Evolutionary conservation across 2,797 vertebrate genomes (phyloP).

Genomic region (Pangasius mekongensis): DNA sequence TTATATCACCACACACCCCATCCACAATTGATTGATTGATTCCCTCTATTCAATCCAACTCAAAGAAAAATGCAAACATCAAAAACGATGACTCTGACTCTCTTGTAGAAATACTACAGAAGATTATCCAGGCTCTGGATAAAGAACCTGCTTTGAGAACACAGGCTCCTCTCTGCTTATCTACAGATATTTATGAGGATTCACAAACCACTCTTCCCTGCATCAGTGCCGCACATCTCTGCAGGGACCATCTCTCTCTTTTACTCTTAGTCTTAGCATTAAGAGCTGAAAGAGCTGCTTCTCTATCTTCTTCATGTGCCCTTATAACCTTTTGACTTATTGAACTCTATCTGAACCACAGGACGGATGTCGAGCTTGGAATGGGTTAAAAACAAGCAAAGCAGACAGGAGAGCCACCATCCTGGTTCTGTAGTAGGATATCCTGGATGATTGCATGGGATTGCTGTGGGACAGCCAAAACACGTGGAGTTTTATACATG

Average conservation of each 20-base stretch:
- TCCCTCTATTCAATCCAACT: neutral
- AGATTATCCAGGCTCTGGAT: slow-evolving; percentile 18
- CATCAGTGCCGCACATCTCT: slow-evolving; percentile 3
- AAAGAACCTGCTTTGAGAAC: slow-evolving; percentile 39
- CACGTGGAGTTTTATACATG: slow-evolving; percentile 36
- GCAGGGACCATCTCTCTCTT: slow-evolving; percentile 20
- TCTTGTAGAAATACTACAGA: neutral
- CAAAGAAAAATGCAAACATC: neutral
- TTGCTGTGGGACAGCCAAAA: slow-evolving; percentile 47
- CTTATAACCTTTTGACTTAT: slow-evolving; percentile 37
- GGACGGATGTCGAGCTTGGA: slow-evolving; percentile 52
- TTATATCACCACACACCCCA: neutral
- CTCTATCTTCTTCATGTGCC: neutral
- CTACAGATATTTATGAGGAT: slow-evolving; percentile 56
- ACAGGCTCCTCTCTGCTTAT: slow-evolving; percentile 45
- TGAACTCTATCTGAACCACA: slow-evolving; percentile 58
- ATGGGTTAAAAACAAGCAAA: slow-evolving; percentile 50
- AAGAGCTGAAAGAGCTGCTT: neutral
- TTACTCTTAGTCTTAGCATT: slow-evolving; percentile 20
- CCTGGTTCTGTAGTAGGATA: slow-evolving; percentile 57
- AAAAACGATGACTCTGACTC: neutral
- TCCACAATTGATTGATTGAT: neutral
- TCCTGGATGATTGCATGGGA: slow-evolving; percentile 57
- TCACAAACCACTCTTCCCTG: slow-evolving; percentile 25
- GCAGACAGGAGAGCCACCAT: slow-evolving; percentile 45